These are phyloP conservation scores for Euwallacea fornicatus DNA, from an alignment of 1,140 invertebrate species.

Conservation along the genomic window DNA sequence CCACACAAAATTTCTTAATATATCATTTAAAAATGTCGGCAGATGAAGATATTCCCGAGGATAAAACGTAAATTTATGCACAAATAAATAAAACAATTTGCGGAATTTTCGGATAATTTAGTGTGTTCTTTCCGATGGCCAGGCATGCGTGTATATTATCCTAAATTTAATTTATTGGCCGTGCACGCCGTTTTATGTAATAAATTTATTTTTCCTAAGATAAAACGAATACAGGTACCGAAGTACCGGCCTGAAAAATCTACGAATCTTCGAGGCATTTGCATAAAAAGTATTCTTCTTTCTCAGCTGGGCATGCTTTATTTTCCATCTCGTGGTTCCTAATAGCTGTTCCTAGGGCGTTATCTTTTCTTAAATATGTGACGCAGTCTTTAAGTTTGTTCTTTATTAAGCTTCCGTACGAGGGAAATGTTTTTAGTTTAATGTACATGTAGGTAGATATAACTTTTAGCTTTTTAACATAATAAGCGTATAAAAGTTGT, in stretches of 20 bases:
- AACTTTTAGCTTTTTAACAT: no score
- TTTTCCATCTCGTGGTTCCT: slow-evolving; percentile 21
- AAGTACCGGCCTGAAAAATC: slow-evolving; percentile 9
- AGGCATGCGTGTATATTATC: slow-evolving; percentile 12
- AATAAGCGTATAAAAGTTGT: no score
- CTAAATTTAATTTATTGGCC: slow-evolving; percentile 17
- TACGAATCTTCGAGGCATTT: slow-evolving; percentile 22
- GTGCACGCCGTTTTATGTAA: slow-evolving; percentile 9
- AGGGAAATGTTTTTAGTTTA: neutral
- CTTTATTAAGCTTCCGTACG: slow-evolving; percentile 15
- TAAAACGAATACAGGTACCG: slow-evolving; percentile 18
- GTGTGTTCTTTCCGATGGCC: neutral
- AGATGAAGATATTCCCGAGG: slow-evolving; percentile 7
- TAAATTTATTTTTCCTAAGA: slow-evolving; percentile 26
- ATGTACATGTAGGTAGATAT: no score
- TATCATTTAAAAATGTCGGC: slow-evolving; percentile 12
- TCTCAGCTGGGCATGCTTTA: slow-evolving; percentile 20
- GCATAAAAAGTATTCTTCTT: slow-evolving; percentile 23
- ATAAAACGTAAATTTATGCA: slow-evolving; percentile 18
- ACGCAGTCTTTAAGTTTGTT: slow-evolving; percentile 12
- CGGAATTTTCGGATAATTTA: slow-evolving; percentile 16
- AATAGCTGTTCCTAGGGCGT: slow-evolving; percentile 23
- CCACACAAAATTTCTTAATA: neutral
- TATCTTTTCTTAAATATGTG: slow-evolving; percentile 25
- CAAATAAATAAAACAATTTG: slow-evolving; percentile 20